These are phyloP conservation scores for Drosophila austrosaltans DNA, from an alignment of 2,888 invertebrate species.

Conservation along the genomic window DNA sequence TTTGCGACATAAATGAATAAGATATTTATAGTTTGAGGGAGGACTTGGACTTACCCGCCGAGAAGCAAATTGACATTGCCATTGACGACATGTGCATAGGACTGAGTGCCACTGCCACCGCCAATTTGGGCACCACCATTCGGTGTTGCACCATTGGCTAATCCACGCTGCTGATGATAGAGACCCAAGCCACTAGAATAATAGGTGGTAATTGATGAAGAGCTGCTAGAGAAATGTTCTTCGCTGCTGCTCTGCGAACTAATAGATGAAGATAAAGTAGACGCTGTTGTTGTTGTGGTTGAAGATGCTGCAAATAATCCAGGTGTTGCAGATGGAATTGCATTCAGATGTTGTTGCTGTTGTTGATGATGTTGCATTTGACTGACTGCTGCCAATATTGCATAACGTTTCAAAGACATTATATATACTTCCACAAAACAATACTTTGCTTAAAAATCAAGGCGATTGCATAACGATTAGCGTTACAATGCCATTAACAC, in stretches of 20 bases:
- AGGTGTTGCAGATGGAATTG: conserved; percentile 52
- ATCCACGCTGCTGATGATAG: conserved; percentile 79
- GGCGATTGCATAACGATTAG: conserved; percentile 74
- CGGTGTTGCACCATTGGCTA: conserved; percentile 60
- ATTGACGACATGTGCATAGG: conserved; percentile 82
- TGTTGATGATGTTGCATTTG: conserved; percentile 59
- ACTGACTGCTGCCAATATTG: conserved; percentile 83
- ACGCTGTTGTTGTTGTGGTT: conserved; percentile 46
- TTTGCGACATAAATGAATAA: conserved; percentile 46
- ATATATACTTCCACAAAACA: not conserved
- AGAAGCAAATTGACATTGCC: conserved; percentile 90
- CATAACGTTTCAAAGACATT: conserved; percentile 88
- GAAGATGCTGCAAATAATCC: conserved; percentile 48
- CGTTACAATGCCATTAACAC: conserved; percentile 51
- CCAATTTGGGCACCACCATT: conserved; percentile 46
- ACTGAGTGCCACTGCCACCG: conserved; percentile 58
- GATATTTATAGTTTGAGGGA: not conserved
- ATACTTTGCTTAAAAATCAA: conserved; percentile 37
- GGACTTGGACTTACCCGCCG: conserved; percentile 87
- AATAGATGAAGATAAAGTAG: conserved; percentile 18
- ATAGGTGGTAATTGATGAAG: conserved; percentile 63
- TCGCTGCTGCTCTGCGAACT: conserved; percentile 32
- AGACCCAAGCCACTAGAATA: conserved; percentile 81
- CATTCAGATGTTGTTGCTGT: conserved; percentile 46
- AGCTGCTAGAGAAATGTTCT: conserved; percentile 47